Conservation (phyloP, 2,797 vertebrate species). For the Vespertilio murinus region DNA sequence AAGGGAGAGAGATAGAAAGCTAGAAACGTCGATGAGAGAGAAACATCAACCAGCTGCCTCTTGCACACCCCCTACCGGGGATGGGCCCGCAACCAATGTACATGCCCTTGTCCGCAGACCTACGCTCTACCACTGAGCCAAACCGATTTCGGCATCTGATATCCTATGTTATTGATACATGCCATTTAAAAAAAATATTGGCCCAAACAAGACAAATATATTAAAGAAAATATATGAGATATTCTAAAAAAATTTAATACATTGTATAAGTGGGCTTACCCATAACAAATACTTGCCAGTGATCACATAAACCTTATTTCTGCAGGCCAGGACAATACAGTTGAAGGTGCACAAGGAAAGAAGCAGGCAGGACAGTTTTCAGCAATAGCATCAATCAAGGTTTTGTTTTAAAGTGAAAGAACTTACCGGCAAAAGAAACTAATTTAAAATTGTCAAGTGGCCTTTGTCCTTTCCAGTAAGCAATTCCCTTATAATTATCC, state of each 20-base stretch:
- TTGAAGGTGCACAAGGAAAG: not conserved
- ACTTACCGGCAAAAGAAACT: not conserved
- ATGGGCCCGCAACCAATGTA: no score
- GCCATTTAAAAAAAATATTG: not conserved
- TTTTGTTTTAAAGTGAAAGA: not conserved
- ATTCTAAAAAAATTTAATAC: not conserved
- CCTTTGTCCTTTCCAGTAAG: not conserved
- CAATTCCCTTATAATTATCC: not conserved
- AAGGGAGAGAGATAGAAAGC: no score
- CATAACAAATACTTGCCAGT: not conserved
- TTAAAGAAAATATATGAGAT: not conserved
- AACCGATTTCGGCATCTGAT: no score
- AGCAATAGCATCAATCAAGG: not conserved
- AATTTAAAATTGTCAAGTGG: not conserved
- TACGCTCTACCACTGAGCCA: no score
- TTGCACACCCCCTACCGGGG: no score
- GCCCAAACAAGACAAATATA: not conserved
- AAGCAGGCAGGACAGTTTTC: not conserved
- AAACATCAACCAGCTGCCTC: no score
- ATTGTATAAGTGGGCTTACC: not conserved
- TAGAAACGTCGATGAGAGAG: no score
- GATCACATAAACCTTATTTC: not conserved
- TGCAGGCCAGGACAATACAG: not conserved
- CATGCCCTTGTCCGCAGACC: no score
- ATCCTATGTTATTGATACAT: not conserved